These are phyloP conservation scores for Diabrotica undecimpunctata DNA, from an alignment of 1,140 invertebrate species.

Conservation along the genomic window DNA sequence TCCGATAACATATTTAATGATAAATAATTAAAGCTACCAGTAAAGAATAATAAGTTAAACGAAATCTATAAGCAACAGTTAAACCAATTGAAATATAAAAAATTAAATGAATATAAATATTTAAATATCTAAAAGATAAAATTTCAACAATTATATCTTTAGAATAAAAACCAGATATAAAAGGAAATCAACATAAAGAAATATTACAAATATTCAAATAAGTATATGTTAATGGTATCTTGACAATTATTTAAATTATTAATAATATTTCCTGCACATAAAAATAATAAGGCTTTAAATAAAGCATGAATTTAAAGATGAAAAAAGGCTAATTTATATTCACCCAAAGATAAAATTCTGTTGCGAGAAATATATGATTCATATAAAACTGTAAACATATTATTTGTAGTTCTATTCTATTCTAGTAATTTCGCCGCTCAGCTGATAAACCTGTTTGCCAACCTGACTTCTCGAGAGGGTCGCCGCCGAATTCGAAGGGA, in stretches of 20 bases:
- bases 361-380: no score
- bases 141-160: constrained; percentile 65
- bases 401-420: no score
- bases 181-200: constrained; percentile 54
- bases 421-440: no score
- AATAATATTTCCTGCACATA: constrained; percentile 59
- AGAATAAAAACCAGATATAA: constrained; percentile 62
- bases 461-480: no score
- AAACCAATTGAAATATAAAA: constrained; percentile 55
- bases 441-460: no score
- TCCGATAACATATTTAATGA: constrained; percentile 48
- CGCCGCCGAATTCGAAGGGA: no score
- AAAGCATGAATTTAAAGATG: constrained; percentile 61
- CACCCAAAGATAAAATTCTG: constrained; percentile 52
- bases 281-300: constrained; percentile 64
- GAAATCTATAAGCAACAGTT: constrained; percentile 54
- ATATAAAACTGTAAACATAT: no score
- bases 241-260: constrained; percentile 57
- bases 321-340: constrained; percentile 55
- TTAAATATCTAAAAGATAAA: no score
- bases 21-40: constrained; percentile 49
- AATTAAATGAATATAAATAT: constrained; percentile 52
- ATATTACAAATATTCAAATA: constrained; percentile 54
- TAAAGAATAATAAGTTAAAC: constrained; percentile 54
- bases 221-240: constrained; percentile 52